These are phyloP conservation scores for Aphodius granarius DNA, from an alignment of 2,888 invertebrate genomes.

Conservation along the genomic window DNA sequence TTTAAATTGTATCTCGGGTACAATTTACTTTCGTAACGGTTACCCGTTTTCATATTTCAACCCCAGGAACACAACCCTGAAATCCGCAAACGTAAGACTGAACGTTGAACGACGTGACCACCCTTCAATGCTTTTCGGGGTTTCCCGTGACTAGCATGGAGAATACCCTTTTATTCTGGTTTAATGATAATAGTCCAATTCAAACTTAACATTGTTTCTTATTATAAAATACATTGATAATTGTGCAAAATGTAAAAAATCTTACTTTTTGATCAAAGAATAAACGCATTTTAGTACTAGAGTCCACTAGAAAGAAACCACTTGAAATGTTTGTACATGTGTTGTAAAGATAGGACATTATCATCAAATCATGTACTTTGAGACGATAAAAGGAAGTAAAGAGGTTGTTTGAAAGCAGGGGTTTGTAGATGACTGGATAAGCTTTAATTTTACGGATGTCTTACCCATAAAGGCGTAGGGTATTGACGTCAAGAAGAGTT, in stretches of 20 bases:
- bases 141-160: neutral
- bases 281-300: too few species aligned
- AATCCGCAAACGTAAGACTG: neutral
- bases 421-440: neutral
- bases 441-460: constrained; percentile 39
- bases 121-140: neutral
- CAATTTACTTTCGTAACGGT: neutral
- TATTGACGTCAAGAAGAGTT: constrained; percentile 92
- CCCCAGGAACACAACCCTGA: too few species aligned
- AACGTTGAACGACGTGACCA: neutral
- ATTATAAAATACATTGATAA: too few species aligned
- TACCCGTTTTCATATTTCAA: neutral
- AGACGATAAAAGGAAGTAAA: too few species aligned
- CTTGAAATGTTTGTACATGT: too few species aligned
- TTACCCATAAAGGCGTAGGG: constrained; percentile 94
- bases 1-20: neutral
- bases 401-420: neutral
- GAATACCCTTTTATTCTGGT: neutral
- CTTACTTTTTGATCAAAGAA: too few species aligned
- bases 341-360: too few species aligned
- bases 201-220: too few species aligned
- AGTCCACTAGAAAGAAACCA: too few species aligned
- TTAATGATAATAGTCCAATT: too few species aligned
- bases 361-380: too few species aligned
- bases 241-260: too few species aligned